phyloP scores from a whole-genome alignment of 35 echinoderm and acorn worm genomes.

The Lytechinus pictus region DNA sequence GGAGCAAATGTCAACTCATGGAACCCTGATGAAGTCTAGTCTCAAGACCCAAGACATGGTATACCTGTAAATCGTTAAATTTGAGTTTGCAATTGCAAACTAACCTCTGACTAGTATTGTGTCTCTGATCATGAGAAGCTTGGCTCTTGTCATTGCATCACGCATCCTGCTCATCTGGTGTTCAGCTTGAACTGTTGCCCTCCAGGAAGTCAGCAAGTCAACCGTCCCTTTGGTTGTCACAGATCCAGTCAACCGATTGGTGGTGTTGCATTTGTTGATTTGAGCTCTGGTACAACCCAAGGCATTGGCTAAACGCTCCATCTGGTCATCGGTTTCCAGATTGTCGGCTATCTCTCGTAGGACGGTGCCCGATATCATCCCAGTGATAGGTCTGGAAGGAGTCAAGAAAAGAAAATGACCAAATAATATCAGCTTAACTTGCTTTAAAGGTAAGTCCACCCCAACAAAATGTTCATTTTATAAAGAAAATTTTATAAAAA shows the following conservation, averaged over 20 bases:
- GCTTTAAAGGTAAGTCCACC: too few species aligned
- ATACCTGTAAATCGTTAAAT: too few species aligned
- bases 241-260: background rate
- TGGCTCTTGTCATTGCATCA: background rate
- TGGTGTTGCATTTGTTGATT: background rate
- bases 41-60: too few species aligned
- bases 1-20: too few species aligned
- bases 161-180: background rate
- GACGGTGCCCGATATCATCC: background rate
- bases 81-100: background rate
- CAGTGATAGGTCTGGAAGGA: background rate
- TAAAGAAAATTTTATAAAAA: too few species aligned
- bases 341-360: background rate
- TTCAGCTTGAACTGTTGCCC: constrained; percentile 19
- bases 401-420: too few species aligned
- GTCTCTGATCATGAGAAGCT: background rate
- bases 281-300: background rate
- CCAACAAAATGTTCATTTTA: too few species aligned
- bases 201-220: background rate
- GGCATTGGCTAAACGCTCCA: background rate
- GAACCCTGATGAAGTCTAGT: too few species aligned
- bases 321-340: constrained; percentile 24
- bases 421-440: too few species aligned
- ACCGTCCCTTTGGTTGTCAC: constrained; percentile 26
- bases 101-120: background rate